These are phyloP conservation scores for Meriones unguiculatus DNA, from an alignment of 2,113 vertebrate genomes.

Conservation along the genomic window DNA sequence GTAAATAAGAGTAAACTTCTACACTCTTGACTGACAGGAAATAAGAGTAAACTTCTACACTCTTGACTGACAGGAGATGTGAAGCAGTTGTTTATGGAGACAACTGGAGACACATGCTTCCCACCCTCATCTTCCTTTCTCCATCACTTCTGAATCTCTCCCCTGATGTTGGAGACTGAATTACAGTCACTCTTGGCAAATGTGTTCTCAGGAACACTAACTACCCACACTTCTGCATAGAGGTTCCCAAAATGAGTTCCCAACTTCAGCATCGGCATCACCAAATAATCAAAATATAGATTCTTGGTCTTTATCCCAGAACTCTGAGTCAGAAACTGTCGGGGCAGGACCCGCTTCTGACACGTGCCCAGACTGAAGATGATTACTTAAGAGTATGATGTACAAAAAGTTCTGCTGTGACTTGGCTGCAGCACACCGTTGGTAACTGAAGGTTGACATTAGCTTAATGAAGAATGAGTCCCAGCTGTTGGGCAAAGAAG, in stretches of 20 bases:
- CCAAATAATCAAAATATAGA: neutral
- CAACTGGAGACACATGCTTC: neutral
- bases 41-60: neutral
- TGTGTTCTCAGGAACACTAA: neutral
- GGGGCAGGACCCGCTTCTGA: neutral
- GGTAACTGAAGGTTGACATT: neutral
- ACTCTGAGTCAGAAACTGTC: slow-evolving; percentile 5
- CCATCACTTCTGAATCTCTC: neutral
- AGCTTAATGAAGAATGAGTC: neutral
- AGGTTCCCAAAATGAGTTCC: neutral
- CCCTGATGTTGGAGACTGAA: neutral
- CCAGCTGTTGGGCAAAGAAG: neutral
- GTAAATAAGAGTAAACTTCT: neutral
- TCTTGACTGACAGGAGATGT: neutral
- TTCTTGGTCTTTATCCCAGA: neutral
- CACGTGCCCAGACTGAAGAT: neutral
- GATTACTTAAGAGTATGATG: neutral
- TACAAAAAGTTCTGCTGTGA: neutral
- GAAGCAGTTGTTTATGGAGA: neutral
- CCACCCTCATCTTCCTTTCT: neutral
- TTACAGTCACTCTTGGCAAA: neutral
- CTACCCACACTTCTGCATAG: neutral
- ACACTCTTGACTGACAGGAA: neutral
- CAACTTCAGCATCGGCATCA: neutral
- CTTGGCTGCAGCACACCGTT: neutral